phyloP scores from a whole-genome alignment of 2,797 vertebrate species.

The Amazonetta brasiliensis region DNA sequence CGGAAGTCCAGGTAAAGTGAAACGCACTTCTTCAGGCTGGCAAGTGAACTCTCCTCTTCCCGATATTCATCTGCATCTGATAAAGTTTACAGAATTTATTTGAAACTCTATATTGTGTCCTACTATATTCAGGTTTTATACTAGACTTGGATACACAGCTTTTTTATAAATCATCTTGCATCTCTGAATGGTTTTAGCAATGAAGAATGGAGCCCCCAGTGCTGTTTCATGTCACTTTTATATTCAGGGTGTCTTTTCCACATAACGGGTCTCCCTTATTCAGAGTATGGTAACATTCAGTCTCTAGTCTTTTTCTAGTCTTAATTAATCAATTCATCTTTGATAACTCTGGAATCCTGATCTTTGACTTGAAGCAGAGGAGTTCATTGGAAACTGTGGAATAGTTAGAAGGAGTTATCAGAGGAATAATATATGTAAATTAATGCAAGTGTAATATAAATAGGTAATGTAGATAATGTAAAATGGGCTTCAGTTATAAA shows the following conservation, averaged over 20 bases:
- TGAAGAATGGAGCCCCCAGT: background rate
- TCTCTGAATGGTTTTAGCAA: background rate
- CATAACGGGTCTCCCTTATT: background rate
- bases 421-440: background rate
- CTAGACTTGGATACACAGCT: background rate
- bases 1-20: background rate
- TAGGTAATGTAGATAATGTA: background rate
- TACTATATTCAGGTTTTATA: background rate
- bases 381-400: background rate
- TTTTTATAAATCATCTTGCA: background rate
- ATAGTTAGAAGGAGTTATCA: background rate
- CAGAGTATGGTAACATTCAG: background rate
- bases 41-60: background rate
- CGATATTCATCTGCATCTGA: background rate
- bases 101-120: background rate
- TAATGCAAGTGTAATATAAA: background rate
- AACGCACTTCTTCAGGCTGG: background rate
- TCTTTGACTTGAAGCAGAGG: background rate
- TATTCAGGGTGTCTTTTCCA: background rate
- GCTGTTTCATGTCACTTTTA: background rate
- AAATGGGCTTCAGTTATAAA: background rate
- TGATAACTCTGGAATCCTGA: background rate
- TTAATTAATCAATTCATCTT: background rate
- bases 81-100: background rate
- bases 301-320: background rate